phyloP scores from a whole-genome alignment of 2,113 vertebrate genomes.

The Leucoraja erinaceus region DNA sequence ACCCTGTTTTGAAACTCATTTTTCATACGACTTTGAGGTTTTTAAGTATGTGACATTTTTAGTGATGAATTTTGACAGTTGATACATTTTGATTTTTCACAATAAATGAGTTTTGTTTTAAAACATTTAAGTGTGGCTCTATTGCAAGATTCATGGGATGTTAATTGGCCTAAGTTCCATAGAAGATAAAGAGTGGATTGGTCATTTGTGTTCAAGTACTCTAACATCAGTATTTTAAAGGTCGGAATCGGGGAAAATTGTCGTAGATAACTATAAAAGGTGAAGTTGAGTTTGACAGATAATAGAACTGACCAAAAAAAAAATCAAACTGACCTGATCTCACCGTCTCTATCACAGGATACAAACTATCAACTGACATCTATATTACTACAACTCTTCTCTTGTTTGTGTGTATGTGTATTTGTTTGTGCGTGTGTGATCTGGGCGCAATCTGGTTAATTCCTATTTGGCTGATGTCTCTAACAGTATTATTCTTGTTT shows the following conservation, averaged over 20 bases:
- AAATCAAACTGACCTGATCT: too few species aligned
- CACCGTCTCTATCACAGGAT: too few species aligned
- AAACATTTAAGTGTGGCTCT: neutral
- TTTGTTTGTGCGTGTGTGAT: too few species aligned
- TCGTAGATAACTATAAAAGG: neutral
- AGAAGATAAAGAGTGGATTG: neutral
- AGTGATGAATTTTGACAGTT: neutral
- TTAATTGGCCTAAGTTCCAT: neutral
- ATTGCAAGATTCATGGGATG: neutral
- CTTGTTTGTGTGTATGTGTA: too few species aligned
- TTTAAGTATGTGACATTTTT: neutral
- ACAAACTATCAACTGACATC: too few species aligned
- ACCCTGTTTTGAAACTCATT: neutral
- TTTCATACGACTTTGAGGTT: neutral
- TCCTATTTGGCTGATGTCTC: too few species aligned
- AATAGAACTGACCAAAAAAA: neutral
- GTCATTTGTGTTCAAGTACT: neutral
- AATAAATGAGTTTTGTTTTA: neutral
- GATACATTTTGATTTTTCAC: neutral
- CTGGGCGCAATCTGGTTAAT: too few species aligned
- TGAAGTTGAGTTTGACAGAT: neutral
- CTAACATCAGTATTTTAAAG: neutral
- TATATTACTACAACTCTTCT: too few species aligned
- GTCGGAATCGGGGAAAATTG: neutral
- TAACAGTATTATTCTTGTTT: too few species aligned